These are phyloP conservation scores for Drosophila rubida DNA, from an alignment of 2,888 invertebrate species.

Conservation along the genomic window DNA sequence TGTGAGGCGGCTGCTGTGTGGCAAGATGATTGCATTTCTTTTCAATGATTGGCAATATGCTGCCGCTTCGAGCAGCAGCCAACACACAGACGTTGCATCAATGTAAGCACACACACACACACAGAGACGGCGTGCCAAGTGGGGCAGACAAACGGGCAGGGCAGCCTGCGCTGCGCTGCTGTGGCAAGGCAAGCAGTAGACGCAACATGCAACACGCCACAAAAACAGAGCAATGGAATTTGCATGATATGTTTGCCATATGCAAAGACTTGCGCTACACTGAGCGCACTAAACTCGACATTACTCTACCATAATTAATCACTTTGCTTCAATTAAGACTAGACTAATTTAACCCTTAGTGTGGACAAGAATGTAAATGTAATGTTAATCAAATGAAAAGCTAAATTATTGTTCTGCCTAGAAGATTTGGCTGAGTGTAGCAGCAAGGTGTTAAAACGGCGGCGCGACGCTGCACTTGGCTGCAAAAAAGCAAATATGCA, in stretches of 20 bases:
- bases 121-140: slow-evolving; percentile 16
- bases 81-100: background rate
- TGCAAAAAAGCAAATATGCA: slow-evolving; percentile 33
- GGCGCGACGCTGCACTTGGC: slow-evolving; percentile 10
- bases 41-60: slow-evolving; percentile 66
- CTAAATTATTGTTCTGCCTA: background rate
- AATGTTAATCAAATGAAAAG: background rate
- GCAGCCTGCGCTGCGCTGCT: slow-evolving; percentile 33
- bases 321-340: too few species aligned
- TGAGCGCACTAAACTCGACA: too few species aligned
- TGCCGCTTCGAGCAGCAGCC: slow-evolving; percentile 14
- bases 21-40: slow-evolving; percentile 78
- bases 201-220: slow-evolving; percentile 30
- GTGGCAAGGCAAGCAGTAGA: background rate
- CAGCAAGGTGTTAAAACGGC: slow-evolving; percentile 22
- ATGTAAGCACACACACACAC: background rate
- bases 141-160: slow-evolving; percentile 13
- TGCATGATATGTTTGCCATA: slow-evolving; percentile 73
- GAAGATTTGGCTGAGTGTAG: slow-evolving; percentile 15
- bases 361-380: too few species aligned
- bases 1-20: slow-evolving; percentile 49
- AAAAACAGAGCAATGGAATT: slow-evolving; percentile 50
- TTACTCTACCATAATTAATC: too few species aligned
- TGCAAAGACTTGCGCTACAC: slow-evolving; percentile 65
- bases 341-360: too few species aligned